These are phyloP conservation scores for Polyommatus iphigenia DNA, from an alignment of 2,888 invertebrate genomes.

Conservation along the genomic window DNA sequence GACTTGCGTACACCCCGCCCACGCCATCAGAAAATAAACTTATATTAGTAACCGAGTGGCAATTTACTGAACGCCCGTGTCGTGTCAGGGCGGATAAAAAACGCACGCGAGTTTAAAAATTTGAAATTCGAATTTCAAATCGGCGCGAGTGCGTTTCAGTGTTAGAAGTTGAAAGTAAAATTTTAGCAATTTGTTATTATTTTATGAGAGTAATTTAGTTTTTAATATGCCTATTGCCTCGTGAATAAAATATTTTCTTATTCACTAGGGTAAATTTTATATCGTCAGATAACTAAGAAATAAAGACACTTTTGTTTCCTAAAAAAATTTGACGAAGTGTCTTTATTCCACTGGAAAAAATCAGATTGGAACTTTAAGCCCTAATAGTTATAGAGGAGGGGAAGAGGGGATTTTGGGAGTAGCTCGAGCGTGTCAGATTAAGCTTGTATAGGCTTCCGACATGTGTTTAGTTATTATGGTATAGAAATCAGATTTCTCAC, in stretches of 20 bases:
- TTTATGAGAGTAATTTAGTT: background rate
- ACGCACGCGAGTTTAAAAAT: conserved; percentile 36
- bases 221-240: background rate
- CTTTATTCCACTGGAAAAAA: too few relatives aligned
- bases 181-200: too few relatives aligned
- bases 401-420: too few relatives aligned
- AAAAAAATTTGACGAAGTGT: too few relatives aligned
- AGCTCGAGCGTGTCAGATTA: too few relatives aligned
- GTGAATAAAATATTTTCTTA: background rate
- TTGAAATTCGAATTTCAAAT: background rate
- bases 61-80: conserved; percentile 46
- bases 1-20: conserved; percentile 44
- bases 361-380: too few relatives aligned
- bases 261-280: background rate
- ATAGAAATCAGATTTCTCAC: too few relatives aligned
- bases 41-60: conserved; percentile 50
- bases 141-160: conserved; percentile 5
- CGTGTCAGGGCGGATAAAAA: conserved; percentile 40
- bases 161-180: background rate
- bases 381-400: too few relatives aligned
- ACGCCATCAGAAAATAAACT: conserved; percentile 56
- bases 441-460: too few relatives aligned
- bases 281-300: background rate
- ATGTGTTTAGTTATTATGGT: too few relatives aligned
- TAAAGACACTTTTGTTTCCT: background rate